Evolutionary conservation across 2,888 invertebrate genomes (phyloP).

Genomic region (Formica aserva): DNA sequence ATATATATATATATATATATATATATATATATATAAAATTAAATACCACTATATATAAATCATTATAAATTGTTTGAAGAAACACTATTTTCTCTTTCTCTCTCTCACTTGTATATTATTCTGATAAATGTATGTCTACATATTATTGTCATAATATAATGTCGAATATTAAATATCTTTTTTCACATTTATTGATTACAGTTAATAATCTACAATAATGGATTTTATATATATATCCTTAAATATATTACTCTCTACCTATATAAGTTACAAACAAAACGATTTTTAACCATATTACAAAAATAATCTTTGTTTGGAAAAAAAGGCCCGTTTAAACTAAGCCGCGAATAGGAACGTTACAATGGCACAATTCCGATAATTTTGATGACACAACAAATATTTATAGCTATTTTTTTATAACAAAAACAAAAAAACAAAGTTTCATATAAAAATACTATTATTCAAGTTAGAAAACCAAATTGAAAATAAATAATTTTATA

Average conservation of each 20-base stretch:
- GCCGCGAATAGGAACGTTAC: slow-evolving; percentile 68
- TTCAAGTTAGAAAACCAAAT: neutral
- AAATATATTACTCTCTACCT: slow-evolving; percentile 42
- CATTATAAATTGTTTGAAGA: too few relatives aligned
- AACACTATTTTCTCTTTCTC: too few relatives aligned
- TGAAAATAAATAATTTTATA: neutral
- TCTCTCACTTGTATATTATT: neutral
- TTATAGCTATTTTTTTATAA: neutral
- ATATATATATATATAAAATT: slow-evolving; percentile 6
- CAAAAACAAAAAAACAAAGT: neutral
- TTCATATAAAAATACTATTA: neutral
- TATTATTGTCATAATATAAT: neutral
- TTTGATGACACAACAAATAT: neutral
- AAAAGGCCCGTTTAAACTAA: slow-evolving; percentile 39
- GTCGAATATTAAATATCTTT: neutral
- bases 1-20: neutral
- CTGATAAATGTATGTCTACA: slow-evolving; percentile 9
- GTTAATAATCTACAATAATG: slow-evolving; percentile 5
- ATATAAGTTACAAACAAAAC: slow-evolving; percentile 20
- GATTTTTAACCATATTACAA: slow-evolving; percentile 25
- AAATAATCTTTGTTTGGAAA: slow-evolving; percentile 10
- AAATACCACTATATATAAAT: neutral
- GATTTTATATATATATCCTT: neutral
- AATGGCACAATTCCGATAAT: neutral
- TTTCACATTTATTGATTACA: slow-evolving; percentile 19